Evolutionary conservation across 2,888 invertebrate species (phyloP), one percentile per base, ranked within the genome.

Genomic region (Mystacides longicornis): DNA sequence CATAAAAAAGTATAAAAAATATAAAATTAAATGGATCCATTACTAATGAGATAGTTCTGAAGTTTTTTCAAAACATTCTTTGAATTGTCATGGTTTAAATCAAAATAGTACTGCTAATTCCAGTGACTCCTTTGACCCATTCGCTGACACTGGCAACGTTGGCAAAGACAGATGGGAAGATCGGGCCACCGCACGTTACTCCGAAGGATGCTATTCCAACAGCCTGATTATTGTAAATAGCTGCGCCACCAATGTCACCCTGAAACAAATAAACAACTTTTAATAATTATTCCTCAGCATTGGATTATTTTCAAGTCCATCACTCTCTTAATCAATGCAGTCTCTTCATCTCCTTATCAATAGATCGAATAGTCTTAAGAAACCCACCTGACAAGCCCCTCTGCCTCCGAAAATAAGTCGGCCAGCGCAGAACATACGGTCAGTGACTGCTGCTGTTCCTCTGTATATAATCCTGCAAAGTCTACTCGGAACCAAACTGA

Each of bases 381-480:
- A n/a, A 49, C 14, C 22, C 62, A 81, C 81, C 77, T 79, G 80
- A 66, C 81, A 81, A 45, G 79, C 77, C 52, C 79, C 79, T 47
- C 75, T 77, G 52, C 80, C 79, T 42, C 80, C 79, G 2, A 77
- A 74, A 18, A 77, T 69, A 62, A 78, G 72, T 62, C 77, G 77
- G 33, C 81, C 81, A 0, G 81, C 82, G 64, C 82, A 82, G 65
- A 83, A 74, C 82, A 82, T 82, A 63, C 79, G 72, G 49, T 66
- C 65, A 1, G 80, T 78, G 50, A 82, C 69, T 1, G 74, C 68
- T 60, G 62, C 60, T 42, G 43, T 51, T n/a, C 72, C 72, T 1
- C 74, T 73, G 54, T 77, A 77, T 0, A 77, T 72, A 18, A 75
- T 65, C 5, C 70, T 69, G 53, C 76, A 76, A 3, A 77, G 64